Percentiles rank a stretch among this genome's conserved stretches.
Evolutionary conservation across 2,888 invertebrate species (phyloP).

Genomic region (Chloromyia formosa): DNA sequence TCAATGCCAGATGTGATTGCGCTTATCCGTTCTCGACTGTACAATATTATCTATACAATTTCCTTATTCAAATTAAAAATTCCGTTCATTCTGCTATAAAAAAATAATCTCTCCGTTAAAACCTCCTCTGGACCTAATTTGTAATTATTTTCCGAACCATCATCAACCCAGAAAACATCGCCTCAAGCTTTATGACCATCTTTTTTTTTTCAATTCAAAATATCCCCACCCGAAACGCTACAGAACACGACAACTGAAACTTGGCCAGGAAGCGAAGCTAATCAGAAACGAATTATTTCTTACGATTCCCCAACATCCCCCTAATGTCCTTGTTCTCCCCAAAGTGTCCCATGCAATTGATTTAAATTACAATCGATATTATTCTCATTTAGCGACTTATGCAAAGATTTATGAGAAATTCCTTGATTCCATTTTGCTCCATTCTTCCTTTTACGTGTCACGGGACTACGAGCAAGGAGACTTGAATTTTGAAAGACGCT

Average conservation of each 20-base stretch:
- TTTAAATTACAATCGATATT: constrained; percentile 34
- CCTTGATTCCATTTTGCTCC: constrained; percentile 5
- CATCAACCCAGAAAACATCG: neutral
- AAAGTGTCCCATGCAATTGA: constrained; percentile 21
- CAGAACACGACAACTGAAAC: neutral
- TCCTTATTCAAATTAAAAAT: too few species aligned
- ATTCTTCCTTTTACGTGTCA: neutral
- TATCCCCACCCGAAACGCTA: neutral
- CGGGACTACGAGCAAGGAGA: neutral
- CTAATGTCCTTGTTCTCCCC: neutral
- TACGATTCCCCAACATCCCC: neutral
- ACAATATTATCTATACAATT: too few species aligned
- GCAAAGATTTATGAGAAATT: constrained; percentile 32
- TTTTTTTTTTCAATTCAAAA: too few species aligned
- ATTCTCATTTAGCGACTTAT: constrained; percentile 35
- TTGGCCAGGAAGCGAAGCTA: neutral
- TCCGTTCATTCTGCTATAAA: too few species aligned
- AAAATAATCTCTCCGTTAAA: too few species aligned
- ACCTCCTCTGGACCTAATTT: neutral
- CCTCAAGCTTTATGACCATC: neutral
- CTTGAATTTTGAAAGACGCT: too few species aligned
- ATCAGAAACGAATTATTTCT: constrained; percentile 25
- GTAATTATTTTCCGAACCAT: constrained; percentile 6
- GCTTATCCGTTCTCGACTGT: too few species aligned
- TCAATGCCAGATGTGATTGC: too few species aligned